These are phyloP conservation scores for Enteromius fasciolatus DNA, from an alignment of 2,797 vertebrate species.

Conservation along the genomic window DNA sequence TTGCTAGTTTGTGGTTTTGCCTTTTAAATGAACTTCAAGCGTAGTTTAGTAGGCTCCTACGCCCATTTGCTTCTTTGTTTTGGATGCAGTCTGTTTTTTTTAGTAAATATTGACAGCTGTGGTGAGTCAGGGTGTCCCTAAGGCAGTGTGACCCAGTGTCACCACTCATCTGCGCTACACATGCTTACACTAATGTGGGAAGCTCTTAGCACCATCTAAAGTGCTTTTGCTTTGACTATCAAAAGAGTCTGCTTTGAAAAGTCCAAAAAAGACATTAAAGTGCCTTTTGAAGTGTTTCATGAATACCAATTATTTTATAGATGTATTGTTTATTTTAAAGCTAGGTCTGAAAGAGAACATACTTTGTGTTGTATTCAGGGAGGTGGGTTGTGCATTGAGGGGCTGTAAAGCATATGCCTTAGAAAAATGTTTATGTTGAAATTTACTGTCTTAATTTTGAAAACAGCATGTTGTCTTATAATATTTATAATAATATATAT, in stretches of 20 bases:
- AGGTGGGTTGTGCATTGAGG: not conserved
- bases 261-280: not conserved
- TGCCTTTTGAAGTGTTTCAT: not conserved
- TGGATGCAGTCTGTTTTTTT: not conserved
- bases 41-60: not conserved
- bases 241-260: constrained; percentile 18
- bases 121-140: constrained; percentile 33
- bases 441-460: not conserved
- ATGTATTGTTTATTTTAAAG: not conserved
- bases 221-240: constrained; percentile 12
- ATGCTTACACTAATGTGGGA: constrained; percentile 22
- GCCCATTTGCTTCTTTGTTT: constrained; percentile 2
- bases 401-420: not conserved
- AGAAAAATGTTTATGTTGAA: not conserved
- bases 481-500: too few relatives aligned
- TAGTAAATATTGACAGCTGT: constrained; percentile 25
- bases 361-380: not conserved
- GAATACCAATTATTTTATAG: not conserved
- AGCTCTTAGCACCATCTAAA: constrained; percentile 18
- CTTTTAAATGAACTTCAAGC: constrained; percentile 24
- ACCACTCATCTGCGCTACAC: constrained; percentile 39
- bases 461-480: not conserved
- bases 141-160: constrained; percentile 27
- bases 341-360: not conserved
- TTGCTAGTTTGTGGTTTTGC: not conserved